Evolutionary conservation across 2,113 vertebrate species (phyloP).

Genomic region (Cynopterus brachyotis): DNA sequence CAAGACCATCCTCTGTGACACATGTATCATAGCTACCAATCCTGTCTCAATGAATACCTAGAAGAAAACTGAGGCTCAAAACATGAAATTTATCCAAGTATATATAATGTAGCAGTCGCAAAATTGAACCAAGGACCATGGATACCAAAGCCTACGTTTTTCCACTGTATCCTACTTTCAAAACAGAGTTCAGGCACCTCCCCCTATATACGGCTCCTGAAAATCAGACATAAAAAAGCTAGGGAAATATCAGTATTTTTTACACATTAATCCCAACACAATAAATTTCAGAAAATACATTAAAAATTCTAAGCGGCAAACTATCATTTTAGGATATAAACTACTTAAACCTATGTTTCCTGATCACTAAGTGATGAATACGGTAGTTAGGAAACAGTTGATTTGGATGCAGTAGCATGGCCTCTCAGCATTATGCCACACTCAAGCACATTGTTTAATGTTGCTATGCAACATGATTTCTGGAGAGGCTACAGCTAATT

Average conservation of each 20-base stretch:
- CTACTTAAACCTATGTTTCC: neutral
- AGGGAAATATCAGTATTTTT: neutral
- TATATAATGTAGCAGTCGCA: neutral
- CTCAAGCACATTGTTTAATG: neutral
- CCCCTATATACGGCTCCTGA: neutral
- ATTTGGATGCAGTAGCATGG: neutral
- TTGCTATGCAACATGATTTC: neutral
- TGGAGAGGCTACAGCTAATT: neutral
- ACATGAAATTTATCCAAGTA: neutral
- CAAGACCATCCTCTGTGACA: neutral
- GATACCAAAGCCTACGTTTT: neutral
- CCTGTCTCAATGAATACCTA: too few species aligned
- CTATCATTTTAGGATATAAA: neutral
- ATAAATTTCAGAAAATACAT: neutral
- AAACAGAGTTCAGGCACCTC: neutral
- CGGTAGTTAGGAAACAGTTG: neutral
- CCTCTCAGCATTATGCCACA: neutral
- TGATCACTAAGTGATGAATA: neutral
- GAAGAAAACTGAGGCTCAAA: neutral
- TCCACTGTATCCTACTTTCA: neutral
- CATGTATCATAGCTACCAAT: neutral
- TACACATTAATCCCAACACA: neutral
- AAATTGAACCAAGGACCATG: neutral
- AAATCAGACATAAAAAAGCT: neutral
- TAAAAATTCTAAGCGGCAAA: neutral